Conservation (phyloP, 2,113 vertebrate species). For the Pungitius pungitius region DNA sequence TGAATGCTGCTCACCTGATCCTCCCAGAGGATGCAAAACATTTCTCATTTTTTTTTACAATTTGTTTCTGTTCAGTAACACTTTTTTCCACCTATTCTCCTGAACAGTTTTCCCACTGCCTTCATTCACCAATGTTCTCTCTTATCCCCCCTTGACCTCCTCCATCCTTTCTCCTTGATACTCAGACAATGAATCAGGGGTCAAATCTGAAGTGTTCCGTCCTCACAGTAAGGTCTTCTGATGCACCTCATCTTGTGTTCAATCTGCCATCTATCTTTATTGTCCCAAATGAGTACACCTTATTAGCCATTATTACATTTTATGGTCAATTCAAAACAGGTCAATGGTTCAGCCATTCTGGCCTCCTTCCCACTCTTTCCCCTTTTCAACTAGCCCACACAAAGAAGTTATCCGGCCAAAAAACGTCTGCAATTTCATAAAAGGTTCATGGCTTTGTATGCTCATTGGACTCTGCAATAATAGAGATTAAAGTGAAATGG, state of each 20-base stretch:
- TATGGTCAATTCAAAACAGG: conserved; percentile 66
- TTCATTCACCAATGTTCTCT: conserved; percentile 79
- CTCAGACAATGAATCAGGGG: conserved; percentile 80
- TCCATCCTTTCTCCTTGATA: conserved; percentile 79
- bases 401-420: conserved; percentile 57
- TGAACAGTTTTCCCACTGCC: conserved; percentile 39
- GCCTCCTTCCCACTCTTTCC: conserved; percentile 64
- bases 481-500: conserved; percentile 61
- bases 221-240: conserved; percentile 75
- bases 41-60: neutral
- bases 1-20: neutral
- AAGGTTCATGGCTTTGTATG: conserved; percentile 63
- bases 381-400: conserved; percentile 51
- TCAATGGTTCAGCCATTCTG: conserved; percentile 64
- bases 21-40: neutral
- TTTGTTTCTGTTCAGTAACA: conserved; percentile 66
- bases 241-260: conserved; percentile 76
- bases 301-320: conserved; percentile 72
- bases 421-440: conserved; percentile 49
- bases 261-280: conserved; percentile 72
- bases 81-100: conserved; percentile 55
- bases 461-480: conserved; percentile 49
- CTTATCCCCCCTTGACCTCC: conserved; percentile 24
- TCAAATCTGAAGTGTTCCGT: conserved; percentile 82
- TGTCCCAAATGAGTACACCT: conserved; percentile 68